phyloP scores from a whole-genome alignment of 2,797 vertebrate species.

The Loris lydekkerianus region DNA sequence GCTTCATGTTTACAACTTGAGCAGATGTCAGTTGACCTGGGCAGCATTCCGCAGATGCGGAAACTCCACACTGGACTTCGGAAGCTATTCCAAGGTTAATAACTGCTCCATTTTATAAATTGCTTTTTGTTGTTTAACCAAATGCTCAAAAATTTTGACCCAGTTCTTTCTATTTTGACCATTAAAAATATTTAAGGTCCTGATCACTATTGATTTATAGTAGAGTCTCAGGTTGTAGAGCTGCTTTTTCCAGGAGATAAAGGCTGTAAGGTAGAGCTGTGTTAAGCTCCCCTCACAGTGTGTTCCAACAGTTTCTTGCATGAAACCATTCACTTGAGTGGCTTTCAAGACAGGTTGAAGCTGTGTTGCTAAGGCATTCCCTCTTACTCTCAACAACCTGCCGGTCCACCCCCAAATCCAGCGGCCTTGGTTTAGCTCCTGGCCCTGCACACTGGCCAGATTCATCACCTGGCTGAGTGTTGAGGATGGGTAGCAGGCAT shows the following conservation, averaged over 20 bases:
- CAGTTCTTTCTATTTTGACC: conserved; percentile 49
- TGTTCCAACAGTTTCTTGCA: conserved; percentile 77
- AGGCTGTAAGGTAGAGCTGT: conserved; percentile 70
- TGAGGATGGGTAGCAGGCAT: neutral
- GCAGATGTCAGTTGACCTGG: neutral
- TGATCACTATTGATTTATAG: too few species aligned
- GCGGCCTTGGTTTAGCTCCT: conserved; percentile 36
- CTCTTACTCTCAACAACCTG: neutral
- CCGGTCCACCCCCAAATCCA: neutral
- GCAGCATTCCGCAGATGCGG: neutral
- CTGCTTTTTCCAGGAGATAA: conserved; percentile 64
- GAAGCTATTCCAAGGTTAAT: conserved; percentile 38
- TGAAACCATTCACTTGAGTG: conserved; percentile 70
- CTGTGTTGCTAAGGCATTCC: conserved; percentile 57
- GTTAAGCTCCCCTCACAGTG: conserved; percentile 77
- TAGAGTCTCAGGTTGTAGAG: neutral
- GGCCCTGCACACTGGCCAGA: conserved; percentile 45
- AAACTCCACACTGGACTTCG: neutral
- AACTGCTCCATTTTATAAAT: neutral
- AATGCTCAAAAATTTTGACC: neutral
- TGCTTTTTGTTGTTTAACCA: conserved; percentile 51
- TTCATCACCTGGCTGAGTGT: neutral
- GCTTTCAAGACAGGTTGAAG: conserved; percentile 53
- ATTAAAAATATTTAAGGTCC: too few species aligned
- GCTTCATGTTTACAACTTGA: neutral